These are phyloP conservation scores for Agapornis roseicollis DNA, from an alignment of 2,113 vertebrate species.

Conservation along the genomic window DNA sequence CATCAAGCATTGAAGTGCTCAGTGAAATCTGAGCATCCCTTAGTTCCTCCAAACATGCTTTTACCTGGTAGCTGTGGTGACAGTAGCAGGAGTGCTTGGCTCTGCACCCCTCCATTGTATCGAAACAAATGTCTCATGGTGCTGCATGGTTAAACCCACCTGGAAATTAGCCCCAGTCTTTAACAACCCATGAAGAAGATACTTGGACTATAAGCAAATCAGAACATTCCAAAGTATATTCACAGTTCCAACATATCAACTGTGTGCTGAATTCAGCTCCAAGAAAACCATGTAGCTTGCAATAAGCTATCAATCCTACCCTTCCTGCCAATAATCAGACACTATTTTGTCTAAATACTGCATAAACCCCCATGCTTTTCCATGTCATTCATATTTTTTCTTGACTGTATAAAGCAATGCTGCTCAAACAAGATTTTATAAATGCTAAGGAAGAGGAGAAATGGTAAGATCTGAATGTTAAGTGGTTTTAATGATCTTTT, in stretches of 20 bases:
- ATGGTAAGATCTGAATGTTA: constrained; percentile 35
- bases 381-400: background rate
- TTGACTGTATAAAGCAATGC: background rate
- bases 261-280: background rate
- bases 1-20: background rate
- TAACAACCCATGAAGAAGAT: background rate
- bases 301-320: background rate
- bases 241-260: background rate
- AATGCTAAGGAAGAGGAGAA: background rate
- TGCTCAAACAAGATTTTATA: background rate
- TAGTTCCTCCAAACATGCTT: background rate
- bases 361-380: background rate
- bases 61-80: background rate
- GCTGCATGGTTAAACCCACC: background rate
- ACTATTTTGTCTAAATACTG: background rate
- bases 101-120: background rate
- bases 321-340: background rate
- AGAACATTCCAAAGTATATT: background rate
- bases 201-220: background rate
- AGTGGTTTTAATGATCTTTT: constrained; percentile 37
- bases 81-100: background rate
- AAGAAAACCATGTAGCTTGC: background rate
- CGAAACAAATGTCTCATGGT: accelerated
- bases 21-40: background rate
- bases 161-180: background rate